Conservation (phyloP, 2,888 invertebrate genomes). For the Crepidodera aurea region DNA sequence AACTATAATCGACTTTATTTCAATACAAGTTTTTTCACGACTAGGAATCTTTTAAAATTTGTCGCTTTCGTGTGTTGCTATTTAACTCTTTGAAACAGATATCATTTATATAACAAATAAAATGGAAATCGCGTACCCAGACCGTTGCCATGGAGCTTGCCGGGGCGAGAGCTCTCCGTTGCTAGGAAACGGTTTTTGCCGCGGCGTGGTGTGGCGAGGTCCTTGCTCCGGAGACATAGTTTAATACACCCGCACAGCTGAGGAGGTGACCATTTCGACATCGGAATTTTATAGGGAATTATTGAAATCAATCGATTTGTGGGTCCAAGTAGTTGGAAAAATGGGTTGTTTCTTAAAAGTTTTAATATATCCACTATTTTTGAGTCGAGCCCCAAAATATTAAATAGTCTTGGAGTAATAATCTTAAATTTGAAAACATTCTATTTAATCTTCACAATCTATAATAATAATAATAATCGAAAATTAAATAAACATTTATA, state of each 20-base stretch:
- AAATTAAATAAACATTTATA: no score
- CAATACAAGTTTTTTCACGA: no score
- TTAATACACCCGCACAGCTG: slow-evolving; percentile 56
- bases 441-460: no score
- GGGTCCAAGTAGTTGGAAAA: no score
- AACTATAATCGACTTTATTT: no score
- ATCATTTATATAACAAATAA: slow-evolving; percentile 7
- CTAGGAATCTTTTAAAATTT: no score
- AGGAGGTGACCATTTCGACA: slow-evolving; percentile 5
- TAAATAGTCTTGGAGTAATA: no score
- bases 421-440: no score
- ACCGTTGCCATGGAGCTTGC: slow-evolving; percentile 55
- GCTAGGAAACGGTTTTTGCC: slow-evolving; percentile 37
- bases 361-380: no score
- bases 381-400: no score
- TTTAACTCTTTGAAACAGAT: neutral
- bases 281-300: slow-evolving; percentile 13
- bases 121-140: slow-evolving; percentile 43
- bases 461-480: no score
- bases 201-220: slow-evolving; percentile 46
- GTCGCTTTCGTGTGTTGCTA: neutral
- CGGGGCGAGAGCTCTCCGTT: slow-evolving; percentile 27
- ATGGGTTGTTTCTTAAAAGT: no score
- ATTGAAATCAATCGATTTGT: neutral
- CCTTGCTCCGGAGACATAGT: slow-evolving; percentile 69